A percentile compares a stretch with the other conserved stretches of the same genome.
Conservation (phyloP, 2,888 invertebrate genomes). For the Plebejus melissa region DNA sequence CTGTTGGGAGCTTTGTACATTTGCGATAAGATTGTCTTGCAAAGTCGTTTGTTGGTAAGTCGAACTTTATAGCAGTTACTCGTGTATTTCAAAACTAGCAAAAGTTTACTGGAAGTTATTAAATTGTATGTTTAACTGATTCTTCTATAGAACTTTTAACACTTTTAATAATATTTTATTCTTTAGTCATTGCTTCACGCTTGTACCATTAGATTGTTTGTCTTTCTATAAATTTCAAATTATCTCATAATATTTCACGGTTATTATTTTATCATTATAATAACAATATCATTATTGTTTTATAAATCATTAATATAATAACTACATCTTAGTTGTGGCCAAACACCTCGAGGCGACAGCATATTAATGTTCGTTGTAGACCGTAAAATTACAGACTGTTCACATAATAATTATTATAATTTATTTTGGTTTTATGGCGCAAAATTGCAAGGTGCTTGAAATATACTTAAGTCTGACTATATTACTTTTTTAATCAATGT, state of each 20-base stretch:
- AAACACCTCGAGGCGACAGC: slow-evolving; percentile 50
- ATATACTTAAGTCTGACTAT: neutral
- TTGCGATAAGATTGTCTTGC: neutral
- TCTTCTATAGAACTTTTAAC: neutral
- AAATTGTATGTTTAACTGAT: neutral
- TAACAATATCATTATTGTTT: slow-evolving; percentile 38
- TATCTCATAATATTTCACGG: slow-evolving; percentile 25
- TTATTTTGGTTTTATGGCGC: slow-evolving; percentile 23
- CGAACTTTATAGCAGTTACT: neutral
- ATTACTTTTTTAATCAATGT: too few species aligned
- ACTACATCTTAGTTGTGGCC: slow-evolving; percentile 40
- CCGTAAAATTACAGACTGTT: slow-evolving; percentile 30
- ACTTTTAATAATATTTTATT: neutral
- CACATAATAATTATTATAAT: slow-evolving; percentile 8
- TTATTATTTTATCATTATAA: neutral
- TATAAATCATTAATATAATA: slow-evolving; percentile 44
- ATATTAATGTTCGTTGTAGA: slow-evolving; percentile 47
- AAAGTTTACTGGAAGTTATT: neutral
- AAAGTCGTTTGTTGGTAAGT: neutral
- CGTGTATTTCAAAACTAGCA: neutral
- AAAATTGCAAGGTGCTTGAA: slow-evolving; percentile 14
- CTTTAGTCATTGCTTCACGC: neutral
- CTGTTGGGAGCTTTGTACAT: neutral
- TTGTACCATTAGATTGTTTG: neutral
- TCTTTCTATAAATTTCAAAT: neutral